Evolutionary conservation across 2,888 invertebrate genomes (phyloP).

Genomic region (Hemicrepidius hirtus): DNA sequence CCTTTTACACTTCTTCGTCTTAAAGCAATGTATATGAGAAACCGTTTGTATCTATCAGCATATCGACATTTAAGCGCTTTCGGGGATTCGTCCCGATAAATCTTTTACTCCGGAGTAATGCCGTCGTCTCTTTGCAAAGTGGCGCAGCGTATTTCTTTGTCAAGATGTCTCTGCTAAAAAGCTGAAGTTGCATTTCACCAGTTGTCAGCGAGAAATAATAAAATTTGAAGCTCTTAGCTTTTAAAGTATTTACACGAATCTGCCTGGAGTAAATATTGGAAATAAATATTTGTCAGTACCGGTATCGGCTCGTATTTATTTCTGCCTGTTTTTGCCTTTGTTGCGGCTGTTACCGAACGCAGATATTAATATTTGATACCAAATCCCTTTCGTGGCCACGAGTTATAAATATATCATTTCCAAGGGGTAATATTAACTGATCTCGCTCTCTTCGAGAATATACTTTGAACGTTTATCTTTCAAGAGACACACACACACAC

Average conservation of each 20-base stretch:
- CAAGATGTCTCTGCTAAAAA: conserved; percentile 30
- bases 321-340: conserved; percentile 22
- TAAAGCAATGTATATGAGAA: conserved; percentile 38
- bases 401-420: conserved; percentile 8
- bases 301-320: conserved; percentile 27
- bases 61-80: conserved; percentile 45
- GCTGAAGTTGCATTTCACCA: conserved; percentile 41
- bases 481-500: no score
- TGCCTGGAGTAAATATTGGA: conserved; percentile 28
- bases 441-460: background rate
- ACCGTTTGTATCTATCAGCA: conserved; percentile 47
- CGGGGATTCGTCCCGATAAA: conserved; percentile 40
- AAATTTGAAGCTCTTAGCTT: conserved; percentile 40
- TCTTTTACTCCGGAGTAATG: conserved; percentile 40
- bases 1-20: conserved; percentile 29
- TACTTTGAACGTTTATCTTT: background rate
- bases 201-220: conserved; percentile 44
- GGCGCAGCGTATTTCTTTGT: conserved; percentile 47
- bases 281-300: conserved; percentile 33
- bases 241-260: conserved; percentile 31
- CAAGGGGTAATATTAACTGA: background rate
- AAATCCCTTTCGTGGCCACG: conserved; percentile 10
- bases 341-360: conserved; percentile 23
- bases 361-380: conserved; percentile 29
- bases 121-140: conserved; percentile 39